These are phyloP conservation scores for Salpingus planirostris DNA, from an alignment of 2,888 invertebrate genomes.

Conservation along the genomic window DNA sequence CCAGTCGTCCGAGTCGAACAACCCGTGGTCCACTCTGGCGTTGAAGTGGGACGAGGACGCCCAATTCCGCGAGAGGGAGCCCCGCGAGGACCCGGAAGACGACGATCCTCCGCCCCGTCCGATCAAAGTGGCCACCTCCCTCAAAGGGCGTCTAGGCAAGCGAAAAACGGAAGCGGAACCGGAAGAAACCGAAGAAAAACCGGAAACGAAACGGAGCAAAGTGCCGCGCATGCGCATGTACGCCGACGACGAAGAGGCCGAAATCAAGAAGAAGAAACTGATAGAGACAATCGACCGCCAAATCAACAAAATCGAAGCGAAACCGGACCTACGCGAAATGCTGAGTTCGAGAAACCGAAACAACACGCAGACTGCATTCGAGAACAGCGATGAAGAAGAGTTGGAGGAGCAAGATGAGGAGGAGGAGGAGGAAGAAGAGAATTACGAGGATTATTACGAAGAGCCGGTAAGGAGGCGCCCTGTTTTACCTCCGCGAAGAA, in stretches of 20 bases:
- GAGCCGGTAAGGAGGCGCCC: no score
- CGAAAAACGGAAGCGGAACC: slow-evolving; percentile 24
- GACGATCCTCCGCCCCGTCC: no score
- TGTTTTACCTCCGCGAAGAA: no score
- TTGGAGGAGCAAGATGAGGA: slow-evolving; percentile 27
- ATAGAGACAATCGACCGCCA: slow-evolving; percentile 33
- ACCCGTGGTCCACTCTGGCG: slow-evolving; percentile 68
- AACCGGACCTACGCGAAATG: slow-evolving; percentile 25
- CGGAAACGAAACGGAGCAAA: slow-evolving; percentile 47
- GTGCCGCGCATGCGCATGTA: slow-evolving; percentile 75
- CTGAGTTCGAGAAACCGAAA: slow-evolving; percentile 21
- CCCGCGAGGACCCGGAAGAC: slow-evolving; percentile 20
- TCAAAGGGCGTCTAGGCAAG: slow-evolving; percentile 31
- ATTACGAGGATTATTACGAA: no score
- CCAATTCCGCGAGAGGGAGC: slow-evolving; percentile 46
- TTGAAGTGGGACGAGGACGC: slow-evolving; percentile 59
- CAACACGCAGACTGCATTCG: slow-evolving; percentile 7
- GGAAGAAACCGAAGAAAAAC: slow-evolving; percentile 12
- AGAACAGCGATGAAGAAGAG: slow-evolving; percentile 27
- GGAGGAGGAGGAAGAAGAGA: no score
- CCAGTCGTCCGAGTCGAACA: slow-evolving; percentile 41
- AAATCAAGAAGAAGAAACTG: slow-evolving; percentile 39
- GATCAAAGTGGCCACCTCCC: slow-evolving; percentile 20
- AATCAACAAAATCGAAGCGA: slow-evolving; percentile 31
- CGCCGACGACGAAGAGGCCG: slow-evolving; percentile 77